A percentile compares a stretch with the other conserved stretches of the same genome.
Evolutionary conservation across 2,797 vertebrate species (phyloP).

Genomic region (Mus spretus): DNA sequence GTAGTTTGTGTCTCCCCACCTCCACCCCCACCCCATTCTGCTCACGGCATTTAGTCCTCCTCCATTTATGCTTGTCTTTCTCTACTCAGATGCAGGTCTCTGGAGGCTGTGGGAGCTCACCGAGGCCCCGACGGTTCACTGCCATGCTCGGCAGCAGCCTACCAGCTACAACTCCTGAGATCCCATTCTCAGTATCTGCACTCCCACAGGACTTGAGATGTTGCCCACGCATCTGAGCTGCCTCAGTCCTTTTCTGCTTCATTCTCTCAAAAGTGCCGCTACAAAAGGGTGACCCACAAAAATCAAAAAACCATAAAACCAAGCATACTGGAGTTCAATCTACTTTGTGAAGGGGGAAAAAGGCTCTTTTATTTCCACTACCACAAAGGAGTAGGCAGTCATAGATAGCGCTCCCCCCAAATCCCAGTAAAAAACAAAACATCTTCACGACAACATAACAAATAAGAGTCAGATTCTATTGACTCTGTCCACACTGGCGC

Average conservation of each 20-base stretch:
- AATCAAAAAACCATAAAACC: not conserved
- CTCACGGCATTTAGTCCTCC: not conserved
- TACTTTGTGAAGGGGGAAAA: not conserved
- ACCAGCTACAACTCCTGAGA: not conserved
- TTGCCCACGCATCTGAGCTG: not conserved
- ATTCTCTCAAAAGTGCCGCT: not conserved
- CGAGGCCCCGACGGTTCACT: not conserved
- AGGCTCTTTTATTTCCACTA: not conserved
- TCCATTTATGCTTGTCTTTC: not conserved
- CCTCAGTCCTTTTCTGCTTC: conserved; percentile 21
- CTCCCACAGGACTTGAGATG: not conserved
- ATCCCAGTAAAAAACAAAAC: conserved; percentile 10
- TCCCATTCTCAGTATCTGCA: not conserved
- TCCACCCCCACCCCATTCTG: not conserved
- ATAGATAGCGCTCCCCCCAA: not conserved
- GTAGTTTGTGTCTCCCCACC: not conserved
- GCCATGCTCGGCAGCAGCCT: not conserved
- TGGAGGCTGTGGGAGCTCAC: not conserved
- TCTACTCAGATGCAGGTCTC: not conserved
- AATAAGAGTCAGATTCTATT: not conserved
- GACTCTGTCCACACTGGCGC: conserved; percentile 35
- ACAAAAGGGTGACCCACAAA: conserved; percentile 48
- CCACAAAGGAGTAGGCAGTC: not conserved
- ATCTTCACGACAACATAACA: not conserved
- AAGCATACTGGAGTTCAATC: not conserved